These are phyloP conservation scores for Hartigia nigra DNA, from an alignment of 2,888 invertebrate species.

Conservation along the genomic window DNA sequence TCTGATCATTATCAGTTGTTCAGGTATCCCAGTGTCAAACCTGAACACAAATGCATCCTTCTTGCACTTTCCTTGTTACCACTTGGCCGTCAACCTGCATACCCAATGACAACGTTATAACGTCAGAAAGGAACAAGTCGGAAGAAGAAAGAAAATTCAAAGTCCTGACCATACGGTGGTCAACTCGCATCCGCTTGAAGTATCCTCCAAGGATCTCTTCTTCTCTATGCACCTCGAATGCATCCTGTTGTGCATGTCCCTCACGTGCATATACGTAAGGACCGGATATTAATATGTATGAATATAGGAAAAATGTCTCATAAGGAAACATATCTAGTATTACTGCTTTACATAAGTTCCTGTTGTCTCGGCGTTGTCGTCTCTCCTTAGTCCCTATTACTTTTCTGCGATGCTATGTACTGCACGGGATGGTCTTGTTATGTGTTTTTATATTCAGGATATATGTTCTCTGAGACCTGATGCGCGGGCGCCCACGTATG, in stretches of 20 bases:
- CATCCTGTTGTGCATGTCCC: background rate
- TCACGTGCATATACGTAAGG: background rate
- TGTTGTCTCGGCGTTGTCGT: background rate
- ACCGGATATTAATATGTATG: background rate
- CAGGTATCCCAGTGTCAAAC: background rate
- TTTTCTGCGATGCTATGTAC: background rate
- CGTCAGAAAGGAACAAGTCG: background rate
- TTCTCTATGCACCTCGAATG: background rate
- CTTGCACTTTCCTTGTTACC: background rate
- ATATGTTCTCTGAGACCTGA: background rate
- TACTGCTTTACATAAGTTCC: background rate
- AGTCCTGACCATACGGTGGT: background rate
- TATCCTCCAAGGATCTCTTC: background rate
- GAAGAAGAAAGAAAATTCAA: background rate
- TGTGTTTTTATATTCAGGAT: background rate
- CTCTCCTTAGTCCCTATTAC: background rate
- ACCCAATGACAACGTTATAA: no score
- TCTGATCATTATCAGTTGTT: background rate
- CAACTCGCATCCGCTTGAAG: background rate
- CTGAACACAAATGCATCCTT: background rate
- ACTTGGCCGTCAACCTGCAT: background rate
- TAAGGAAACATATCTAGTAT: background rate
- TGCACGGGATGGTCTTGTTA: background rate
- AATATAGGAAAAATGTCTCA: background rate
- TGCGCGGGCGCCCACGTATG: background rate